Percentiles rank a stretch among this genome's conserved stretches.
Evolutionary conservation across 92 coral and sea anemone species (phyloP).

Genomic region (Epizoanthus scotinus): DNA sequence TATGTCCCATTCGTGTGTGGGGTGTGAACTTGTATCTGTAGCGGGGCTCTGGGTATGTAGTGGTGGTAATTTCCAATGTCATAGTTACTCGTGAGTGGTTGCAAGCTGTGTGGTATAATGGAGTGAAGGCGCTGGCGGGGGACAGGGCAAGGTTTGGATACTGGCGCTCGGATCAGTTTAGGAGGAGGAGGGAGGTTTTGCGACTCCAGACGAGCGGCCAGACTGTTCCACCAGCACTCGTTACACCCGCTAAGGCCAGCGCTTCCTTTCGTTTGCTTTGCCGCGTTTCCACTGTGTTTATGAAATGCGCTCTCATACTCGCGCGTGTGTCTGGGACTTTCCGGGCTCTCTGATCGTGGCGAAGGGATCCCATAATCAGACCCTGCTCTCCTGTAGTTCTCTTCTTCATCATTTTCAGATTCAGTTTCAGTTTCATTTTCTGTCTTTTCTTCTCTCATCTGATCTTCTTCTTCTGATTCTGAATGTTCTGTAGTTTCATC

Average conservation of each 20-base stretch:
- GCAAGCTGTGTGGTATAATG: conserved; percentile 22
- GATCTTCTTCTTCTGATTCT: not conserved
- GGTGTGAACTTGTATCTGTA: conserved; percentile 35
- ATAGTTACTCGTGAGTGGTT: not conserved
- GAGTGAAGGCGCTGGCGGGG: conserved; percentile 25
- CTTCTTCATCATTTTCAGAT: not conserved
- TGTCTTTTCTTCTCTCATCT: not conserved
- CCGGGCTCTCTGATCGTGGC: conserved; percentile 32
- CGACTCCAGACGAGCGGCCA: conserved; percentile 53
- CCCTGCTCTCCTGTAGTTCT: not conserved
- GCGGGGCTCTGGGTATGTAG: conserved; percentile 23
- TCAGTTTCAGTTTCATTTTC: not conserved
- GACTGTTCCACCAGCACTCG: conserved; percentile 67
- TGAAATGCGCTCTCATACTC: conserved; percentile 39
- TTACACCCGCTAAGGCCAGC: conserved; percentile 47
- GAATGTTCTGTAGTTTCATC: not conserved
- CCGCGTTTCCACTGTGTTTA: conserved; percentile 24
- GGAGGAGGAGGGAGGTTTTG: conserved; percentile 87
- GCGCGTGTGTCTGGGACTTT: not conserved
- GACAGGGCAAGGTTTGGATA: conserved; percentile 31
- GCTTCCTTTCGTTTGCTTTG: conserved; percentile 19
- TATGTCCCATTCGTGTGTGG: conserved; percentile 29
- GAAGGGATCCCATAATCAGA: conserved; percentile 29
- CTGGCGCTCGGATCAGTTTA: conserved; percentile 72
- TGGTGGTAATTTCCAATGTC: conserved; percentile 27